phyloP scores from a whole-genome alignment of 2,113 vertebrate genomes.

The Paracanthobrama guichenoti region DNA sequence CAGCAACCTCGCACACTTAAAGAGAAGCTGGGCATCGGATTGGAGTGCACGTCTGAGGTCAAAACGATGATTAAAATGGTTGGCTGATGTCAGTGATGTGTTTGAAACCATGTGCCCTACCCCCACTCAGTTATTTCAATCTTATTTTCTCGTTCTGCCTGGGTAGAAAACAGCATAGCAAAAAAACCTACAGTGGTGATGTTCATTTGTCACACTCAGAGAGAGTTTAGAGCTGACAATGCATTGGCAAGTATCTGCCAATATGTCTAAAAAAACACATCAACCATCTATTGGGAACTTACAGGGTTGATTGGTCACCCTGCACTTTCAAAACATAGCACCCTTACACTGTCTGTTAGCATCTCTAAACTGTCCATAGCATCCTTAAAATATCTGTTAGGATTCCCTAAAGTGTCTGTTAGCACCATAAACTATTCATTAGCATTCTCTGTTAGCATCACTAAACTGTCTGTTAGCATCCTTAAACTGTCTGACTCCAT shows the following conservation, averaged over 20 bases:
- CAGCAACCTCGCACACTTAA: neutral
- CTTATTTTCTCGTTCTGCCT: constrained; percentile 1
- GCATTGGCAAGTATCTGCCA: constrained; percentile 24
- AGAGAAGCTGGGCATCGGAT: neutral
- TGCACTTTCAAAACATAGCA: neutral
- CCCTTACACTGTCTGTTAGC: neutral
- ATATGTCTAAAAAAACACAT: constrained; percentile 14
- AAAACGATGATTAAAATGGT: constrained; percentile 35
- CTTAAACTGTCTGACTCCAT: neutral
- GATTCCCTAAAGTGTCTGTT: too few relatives aligned
- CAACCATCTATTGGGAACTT: constrained; percentile 1
- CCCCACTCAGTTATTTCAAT: constrained; percentile 10
- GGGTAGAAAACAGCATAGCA: constrained; percentile 23
- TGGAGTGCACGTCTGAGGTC: neutral
- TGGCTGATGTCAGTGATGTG: constrained; percentile 19
- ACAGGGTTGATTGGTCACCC: neutral
- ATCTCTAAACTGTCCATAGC: neutral
- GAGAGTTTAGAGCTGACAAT: constrained; percentile 7
- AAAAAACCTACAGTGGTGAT: neutral
- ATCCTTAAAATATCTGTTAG: neutral
- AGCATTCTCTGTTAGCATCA: neutral
- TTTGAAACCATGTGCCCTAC: constrained; percentile 11
- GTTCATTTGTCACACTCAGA: constrained; percentile 22
- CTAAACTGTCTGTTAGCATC: neutral
- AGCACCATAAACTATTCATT: neutral